Percentiles rank a stretch among this genome's conserved stretches.
Evolutionary conservation across 2,888 invertebrate genomes (phyloP).

Genomic region (Cosmopolites sordidus): DNA sequence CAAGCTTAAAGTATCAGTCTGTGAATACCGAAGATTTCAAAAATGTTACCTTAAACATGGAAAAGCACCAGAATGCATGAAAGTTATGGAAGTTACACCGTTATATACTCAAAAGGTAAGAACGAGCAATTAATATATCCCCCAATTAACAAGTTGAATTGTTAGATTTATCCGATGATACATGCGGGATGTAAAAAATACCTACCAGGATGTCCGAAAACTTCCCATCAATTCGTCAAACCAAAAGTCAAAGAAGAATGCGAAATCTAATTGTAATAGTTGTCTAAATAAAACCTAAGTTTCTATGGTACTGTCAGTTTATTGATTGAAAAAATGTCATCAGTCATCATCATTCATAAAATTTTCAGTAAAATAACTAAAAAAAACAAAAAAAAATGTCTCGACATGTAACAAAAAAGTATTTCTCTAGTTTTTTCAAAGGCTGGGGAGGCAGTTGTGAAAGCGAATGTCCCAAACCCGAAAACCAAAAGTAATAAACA

Average conservation of each 20-base stretch:
- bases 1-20: conserved; percentile 23
- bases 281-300: background rate
- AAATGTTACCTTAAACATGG: conserved; percentile 25
- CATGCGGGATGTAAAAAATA: conserved; percentile 29
- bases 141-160: conserved; percentile 4
- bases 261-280: background rate
- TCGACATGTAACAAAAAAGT: background rate
- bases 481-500: background rate
- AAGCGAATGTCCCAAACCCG: background rate
- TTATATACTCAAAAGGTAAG: conserved; percentile 15
- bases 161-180: conserved; percentile 31
- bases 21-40: conserved; percentile 27
- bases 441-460: conserved; percentile 2
- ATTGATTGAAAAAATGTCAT: no score
- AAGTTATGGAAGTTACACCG: conserved; percentile 15
- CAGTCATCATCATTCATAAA: conserved; percentile 12
- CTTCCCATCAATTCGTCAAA: conserved; percentile 3
- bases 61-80: conserved; percentile 21
- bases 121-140: no score
- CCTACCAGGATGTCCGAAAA: conserved; percentile 31
- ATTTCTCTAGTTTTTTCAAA: conserved; percentile 6
- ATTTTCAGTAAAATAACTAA: conserved; percentile 1
- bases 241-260: background rate
- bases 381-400: background rate
- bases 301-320: background rate